A percentile compares a stretch with the other conserved stretches of the same genome.
These are phyloP conservation scores for Chrysogorgia sp. DNA, from an alignment of 92 coral and sea anemone species.

Conservation along the genomic window DNA sequence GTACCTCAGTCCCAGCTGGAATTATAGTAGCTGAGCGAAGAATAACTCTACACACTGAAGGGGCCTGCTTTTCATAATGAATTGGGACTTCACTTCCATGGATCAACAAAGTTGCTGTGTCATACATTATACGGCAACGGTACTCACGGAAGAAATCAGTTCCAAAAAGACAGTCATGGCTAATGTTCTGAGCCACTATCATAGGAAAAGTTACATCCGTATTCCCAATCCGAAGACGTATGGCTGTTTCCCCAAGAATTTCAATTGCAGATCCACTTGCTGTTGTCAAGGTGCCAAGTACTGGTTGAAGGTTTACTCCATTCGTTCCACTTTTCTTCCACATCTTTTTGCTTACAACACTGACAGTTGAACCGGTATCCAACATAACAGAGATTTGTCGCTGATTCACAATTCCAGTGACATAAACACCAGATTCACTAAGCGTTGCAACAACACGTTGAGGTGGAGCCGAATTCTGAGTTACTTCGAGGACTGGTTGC, in stretches of 20 bases:
- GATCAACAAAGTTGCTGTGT: conserved; percentile 41
- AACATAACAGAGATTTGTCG: conserved; percentile 45
- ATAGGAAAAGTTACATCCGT: conserved; percentile 27
- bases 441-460: conserved; percentile 20
- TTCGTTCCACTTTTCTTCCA: conserved; percentile 54
- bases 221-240: conserved; percentile 44
- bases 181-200: conserved; percentile 44
- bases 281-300: too few species aligned
- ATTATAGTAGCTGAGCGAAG: conserved; percentile 3
- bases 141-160: conserved; percentile 39
- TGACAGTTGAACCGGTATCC: conserved; percentile 51
- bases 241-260: conserved; percentile 33
- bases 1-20: conserved; percentile 5
- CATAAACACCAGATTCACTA: conserved; percentile 44
- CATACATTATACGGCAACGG: conserved; percentile 49
- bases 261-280: too few species aligned
- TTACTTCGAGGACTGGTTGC: conserved; percentile 53
- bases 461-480: conserved; percentile 37
- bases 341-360: conserved; percentile 38
- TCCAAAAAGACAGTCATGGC: conserved; percentile 48
- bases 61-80: conserved; percentile 29
- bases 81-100: conserved; percentile 49
- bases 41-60: conserved; percentile 49
- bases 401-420: conserved; percentile 46
- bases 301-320: conserved; percentile 40